Evolutionary conservation across 2,888 invertebrate species (phyloP).

Genomic region (Drosophila kambysellisi): DNA sequence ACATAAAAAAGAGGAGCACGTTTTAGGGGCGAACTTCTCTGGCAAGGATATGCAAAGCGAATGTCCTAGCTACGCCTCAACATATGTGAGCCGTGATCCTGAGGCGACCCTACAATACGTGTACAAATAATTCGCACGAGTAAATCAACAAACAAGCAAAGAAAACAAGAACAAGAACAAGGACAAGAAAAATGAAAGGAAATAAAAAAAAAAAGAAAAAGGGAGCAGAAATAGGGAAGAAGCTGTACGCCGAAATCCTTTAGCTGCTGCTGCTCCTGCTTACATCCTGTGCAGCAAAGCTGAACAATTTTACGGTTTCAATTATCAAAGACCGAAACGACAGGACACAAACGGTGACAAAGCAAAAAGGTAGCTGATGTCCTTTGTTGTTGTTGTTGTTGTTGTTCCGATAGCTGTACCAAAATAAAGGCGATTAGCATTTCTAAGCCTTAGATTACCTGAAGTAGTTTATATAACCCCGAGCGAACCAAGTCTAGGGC

Average conservation of each 20-base stretch:
- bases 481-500: conserved; percentile 14
- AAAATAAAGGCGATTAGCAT: conserved; percentile 81
- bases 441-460: conserved; percentile 81
- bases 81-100: conserved; percentile 32
- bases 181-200: conserved; percentile 3
- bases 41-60: conserved; percentile 59
- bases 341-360: conserved; percentile 66
- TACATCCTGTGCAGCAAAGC: conserved; percentile 71
- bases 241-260: conserved; percentile 55
- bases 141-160: conserved; percentile 60
- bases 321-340: conserved; percentile 69
- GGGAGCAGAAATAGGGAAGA: conserved; percentile 31
- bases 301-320: conserved; percentile 79
- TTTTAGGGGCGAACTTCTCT: conserved; percentile 71
- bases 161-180: not conserved
- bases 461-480: conserved; percentile 78
- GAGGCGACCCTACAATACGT: conserved; percentile 50
- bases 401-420: conserved; percentile 37
- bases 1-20: conserved; percentile 16
- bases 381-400: conserved; percentile 15
- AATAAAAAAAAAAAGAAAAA: conserved; percentile 9
- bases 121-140: conserved; percentile 70
- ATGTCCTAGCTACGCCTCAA: conserved; percentile 46
- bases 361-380: conserved; percentile 70
- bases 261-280: conserved; percentile 35